Conservation (phyloP, 2,888 invertebrate species). For the Choristoneura rosaceana region DNA sequence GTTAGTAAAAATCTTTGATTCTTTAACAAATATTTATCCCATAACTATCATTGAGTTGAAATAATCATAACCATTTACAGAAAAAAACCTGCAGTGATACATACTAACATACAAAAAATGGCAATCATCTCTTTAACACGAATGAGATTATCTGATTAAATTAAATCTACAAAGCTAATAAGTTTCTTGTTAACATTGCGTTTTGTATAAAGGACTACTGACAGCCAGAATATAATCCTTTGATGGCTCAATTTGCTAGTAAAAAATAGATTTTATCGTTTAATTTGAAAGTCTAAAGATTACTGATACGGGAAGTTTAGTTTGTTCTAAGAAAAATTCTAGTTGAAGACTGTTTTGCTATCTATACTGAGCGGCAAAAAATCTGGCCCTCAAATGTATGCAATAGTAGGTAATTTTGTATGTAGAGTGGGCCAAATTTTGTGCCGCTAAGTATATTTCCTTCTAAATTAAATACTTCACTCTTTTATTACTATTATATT, state of each 20-base stretch:
- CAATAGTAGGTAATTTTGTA: no score
- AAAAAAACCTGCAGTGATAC: constrained; percentile 1
- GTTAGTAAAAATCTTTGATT: background rate
- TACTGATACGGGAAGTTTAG: constrained; percentile 9
- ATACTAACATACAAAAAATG: constrained; percentile 18
- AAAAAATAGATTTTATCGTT: constrained; percentile 48
- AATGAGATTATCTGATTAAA: constrained; percentile 48
- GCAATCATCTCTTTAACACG: constrained; percentile 40
- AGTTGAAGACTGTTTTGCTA: background rate
- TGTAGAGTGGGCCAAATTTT: no score
- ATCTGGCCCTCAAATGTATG: no score
- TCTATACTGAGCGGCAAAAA: no score
- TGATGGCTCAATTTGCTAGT: constrained; percentile 48
- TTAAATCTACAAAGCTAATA: constrained; percentile 51
- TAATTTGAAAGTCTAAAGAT: constrained; percentile 45
- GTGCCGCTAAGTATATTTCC: no score
- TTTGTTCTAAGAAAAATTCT: background rate
- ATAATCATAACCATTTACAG: background rate
- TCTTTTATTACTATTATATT: no score
- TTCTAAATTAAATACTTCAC: no score
- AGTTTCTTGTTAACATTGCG: constrained; percentile 45
- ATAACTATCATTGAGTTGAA: background rate
- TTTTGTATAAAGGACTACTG: constrained; percentile 33
- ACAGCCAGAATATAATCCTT: constrained; percentile 42
- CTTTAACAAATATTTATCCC: background rate